Percentiles rank a stretch among this genome's conserved stretches.
phyloP scores from a whole-genome alignment of 2,888 invertebrate species.

The Hesperia comma region DNA sequence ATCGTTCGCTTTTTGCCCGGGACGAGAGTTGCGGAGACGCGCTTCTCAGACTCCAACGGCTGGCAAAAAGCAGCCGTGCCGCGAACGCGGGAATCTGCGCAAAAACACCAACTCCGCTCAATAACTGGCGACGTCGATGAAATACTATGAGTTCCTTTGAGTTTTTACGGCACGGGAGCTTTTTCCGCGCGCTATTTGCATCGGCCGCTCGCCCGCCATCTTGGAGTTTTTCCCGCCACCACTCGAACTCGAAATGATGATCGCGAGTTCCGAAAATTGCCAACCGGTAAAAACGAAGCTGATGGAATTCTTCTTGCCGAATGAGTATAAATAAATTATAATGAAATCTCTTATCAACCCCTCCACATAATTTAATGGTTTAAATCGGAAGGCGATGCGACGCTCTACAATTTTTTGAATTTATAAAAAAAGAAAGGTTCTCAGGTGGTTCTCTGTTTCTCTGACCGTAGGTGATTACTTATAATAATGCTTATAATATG shows the following conservation, averaged over 20 bases:
- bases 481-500: too few relatives aligned
- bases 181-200: constrained; percentile 78
- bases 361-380: constrained; percentile 39
- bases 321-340: constrained; percentile 65
- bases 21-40: constrained; percentile 58
- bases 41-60: constrained; percentile 71
- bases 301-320: constrained; percentile 74
- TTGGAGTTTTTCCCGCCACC: constrained; percentile 48
- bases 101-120: constrained; percentile 70
- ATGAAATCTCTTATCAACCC: constrained; percentile 46
- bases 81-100: constrained; percentile 54
- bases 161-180: constrained; percentile 69
- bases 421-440: background rate
- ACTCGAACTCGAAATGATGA: constrained; percentile 43
- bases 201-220: constrained; percentile 50
- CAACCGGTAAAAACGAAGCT: constrained; percentile 58
- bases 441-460: too few relatives aligned
- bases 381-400: constrained; percentile 5
- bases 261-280: constrained; percentile 53
- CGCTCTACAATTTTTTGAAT: constrained; percentile 1
- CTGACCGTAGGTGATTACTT: too few relatives aligned
- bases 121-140: constrained; percentile 80
- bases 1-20: constrained; percentile 64
- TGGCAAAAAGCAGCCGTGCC: constrained; percentile 62
- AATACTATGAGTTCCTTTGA: constrained; percentile 80